Base-by-base conservation (phyloP, 2,888 invertebrate species). In the Dasypolia templi region DNA sequence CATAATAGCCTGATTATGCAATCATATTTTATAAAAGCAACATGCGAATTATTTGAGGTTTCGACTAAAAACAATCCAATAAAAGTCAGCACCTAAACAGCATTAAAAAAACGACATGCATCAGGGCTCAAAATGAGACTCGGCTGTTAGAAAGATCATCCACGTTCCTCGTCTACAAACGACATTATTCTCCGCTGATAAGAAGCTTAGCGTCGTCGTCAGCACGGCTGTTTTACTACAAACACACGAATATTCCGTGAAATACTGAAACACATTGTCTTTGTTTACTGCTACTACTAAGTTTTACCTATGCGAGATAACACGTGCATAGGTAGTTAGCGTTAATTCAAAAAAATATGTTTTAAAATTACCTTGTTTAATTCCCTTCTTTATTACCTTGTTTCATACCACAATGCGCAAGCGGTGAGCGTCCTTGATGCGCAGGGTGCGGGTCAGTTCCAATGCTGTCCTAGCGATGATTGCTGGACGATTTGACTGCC, bases 111-210 rank as follows among this genome's bases (percentile, higher is more conserved):
- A 35, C 26, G 3, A 44, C 19, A 44, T 11, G 29, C 22, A 42
- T 26, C 39, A 49, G 0, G 17, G 7, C 29, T 32, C 11, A 42
- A 69, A 53, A 73, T n/a, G 29, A n/a, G 11, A 6, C n/a, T n/a
- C n/a, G 17, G 9, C 6, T 11, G 29, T 56, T 22, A 39, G 17
- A 29, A 39, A 49, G 26, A 29, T 14, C 19, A 44, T 11, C 19
- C n/a, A 39, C 29, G 55, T n/a, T 71, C 22, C 51, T 58, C 22
- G 72, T 51, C 29, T 80, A 32, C 61, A 61, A 69, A 81, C 46
- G 19, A 62, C 55, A 81, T 76, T 81, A 79, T 62, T 76, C 77
- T 55, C 26, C 19, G n/a, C 42, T 62, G 64, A 81, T 76, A 81
- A 76, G 69, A 42, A 53, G 77, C 77, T 79, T 79, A 76, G 65